Evolutionary conservation across 2,113 vertebrate genomes (phyloP).

Genomic region (Embiotoca jacksoni): DNA sequence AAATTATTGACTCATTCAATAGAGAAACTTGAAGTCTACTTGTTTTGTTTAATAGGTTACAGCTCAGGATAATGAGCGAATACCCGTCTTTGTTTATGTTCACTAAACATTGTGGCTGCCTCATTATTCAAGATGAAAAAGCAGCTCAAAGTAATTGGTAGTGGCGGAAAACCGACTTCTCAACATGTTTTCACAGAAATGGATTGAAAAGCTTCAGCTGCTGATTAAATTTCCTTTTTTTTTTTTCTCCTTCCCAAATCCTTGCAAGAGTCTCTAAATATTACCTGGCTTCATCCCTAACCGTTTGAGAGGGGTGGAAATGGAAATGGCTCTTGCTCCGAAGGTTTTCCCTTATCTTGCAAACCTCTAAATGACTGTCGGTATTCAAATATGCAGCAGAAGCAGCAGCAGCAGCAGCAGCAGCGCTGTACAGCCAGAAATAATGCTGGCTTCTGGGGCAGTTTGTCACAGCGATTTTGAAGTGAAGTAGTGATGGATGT

Average conservation of each 20-base stretch:
- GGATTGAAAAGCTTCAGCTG: not conserved
- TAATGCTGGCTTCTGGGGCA: constrained; percentile 67
- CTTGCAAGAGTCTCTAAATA: not conserved
- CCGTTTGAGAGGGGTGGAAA: constrained; percentile 38
- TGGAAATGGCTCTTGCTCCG: constrained; percentile 24
- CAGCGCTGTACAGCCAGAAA: constrained; percentile 56
- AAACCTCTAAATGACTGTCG: constrained; percentile 49
- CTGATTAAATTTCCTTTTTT: not conserved
- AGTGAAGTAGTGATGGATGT: constrained; percentile 69
- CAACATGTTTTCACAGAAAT: constrained; percentile 7
- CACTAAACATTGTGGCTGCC: not conserved
- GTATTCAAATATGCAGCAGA: constrained; percentile 62
- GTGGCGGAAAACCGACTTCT: not conserved
- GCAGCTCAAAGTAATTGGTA: not conserved
- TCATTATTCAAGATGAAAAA: constrained; percentile 6
- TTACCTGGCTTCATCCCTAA: constrained; percentile 14
- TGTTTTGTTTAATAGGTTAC: not conserved
- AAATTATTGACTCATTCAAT: too few species aligned
- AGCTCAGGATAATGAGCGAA: not conserved
- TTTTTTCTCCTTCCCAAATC: not conserved
- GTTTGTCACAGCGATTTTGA: constrained; percentile 73
- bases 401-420: constrained; percentile 32
- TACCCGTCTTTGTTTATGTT: not conserved
- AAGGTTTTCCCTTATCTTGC: constrained; percentile 61
- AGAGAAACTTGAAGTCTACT: too few species aligned